phyloP scores from a whole-genome alignment of 2,888 invertebrate genomes.

The Athalia rosae region DNA sequence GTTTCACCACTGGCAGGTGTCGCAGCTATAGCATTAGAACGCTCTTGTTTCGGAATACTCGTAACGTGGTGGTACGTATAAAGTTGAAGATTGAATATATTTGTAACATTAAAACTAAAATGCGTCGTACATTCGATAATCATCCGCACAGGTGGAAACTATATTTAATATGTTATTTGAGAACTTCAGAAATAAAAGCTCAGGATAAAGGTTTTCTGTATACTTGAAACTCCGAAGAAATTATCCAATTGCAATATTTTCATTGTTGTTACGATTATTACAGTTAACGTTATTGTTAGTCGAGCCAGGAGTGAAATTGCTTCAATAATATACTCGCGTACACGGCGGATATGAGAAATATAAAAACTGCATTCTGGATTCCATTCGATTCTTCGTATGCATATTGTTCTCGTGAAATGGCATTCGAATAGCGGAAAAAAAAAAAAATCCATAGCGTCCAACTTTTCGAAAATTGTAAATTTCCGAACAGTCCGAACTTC shows the following conservation, averaged over 20 bases:
- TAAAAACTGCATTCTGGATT: no score
- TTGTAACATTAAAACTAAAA: no score
- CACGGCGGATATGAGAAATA: no score
- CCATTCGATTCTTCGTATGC: no score
- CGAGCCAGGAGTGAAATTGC: background rate
- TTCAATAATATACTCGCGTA: background rate
- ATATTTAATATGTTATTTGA: constrained; percentile 14
- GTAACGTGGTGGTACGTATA: no score
- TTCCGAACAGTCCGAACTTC: no score
- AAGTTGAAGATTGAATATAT: no score
- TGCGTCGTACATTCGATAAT: constrained; percentile 7
- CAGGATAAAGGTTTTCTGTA: background rate
- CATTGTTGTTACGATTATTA: background rate
- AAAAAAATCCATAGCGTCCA: no score
- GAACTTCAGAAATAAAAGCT: background rate
- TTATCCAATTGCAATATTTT: constrained; percentile 4
- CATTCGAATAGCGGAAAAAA: no score
- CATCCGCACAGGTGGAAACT: background rate
- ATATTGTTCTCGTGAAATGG: no score
- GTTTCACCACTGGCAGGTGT: background rate
- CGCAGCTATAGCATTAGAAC: background rate
- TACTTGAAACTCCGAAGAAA: constrained; percentile 7
- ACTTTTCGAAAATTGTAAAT: no score
- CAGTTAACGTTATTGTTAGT: background rate
- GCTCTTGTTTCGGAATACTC: background rate